Conservation (phyloP, 1,140 invertebrate species). For the Bombus fervidus region DNA sequence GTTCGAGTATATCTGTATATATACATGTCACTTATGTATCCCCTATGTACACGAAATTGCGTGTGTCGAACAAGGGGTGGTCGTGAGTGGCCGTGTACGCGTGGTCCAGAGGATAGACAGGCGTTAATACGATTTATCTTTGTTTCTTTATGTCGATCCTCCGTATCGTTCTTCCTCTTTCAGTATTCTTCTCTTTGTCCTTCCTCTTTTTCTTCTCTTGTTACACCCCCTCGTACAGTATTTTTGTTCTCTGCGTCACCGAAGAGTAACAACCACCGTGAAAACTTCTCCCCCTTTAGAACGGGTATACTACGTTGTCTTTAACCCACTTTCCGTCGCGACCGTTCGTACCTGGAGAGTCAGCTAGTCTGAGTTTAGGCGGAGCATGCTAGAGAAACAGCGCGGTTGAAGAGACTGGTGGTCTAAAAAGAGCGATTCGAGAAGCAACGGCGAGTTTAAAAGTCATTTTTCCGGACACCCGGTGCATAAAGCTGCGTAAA, state of each 20-base stretch:
- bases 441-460: neutral
- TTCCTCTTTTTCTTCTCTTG: neutral
- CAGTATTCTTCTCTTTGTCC: neutral
- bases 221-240: neutral
- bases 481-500: constrained; percentile 41
- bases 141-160: constrained; percentile 31
- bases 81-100: neutral
- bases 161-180: neutral
- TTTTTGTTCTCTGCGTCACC: constrained; percentile 43
- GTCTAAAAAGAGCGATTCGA: neutral
- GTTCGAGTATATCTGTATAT: neutral
- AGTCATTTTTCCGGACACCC: constrained; percentile 32
- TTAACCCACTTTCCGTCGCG: constrained; percentile 58
- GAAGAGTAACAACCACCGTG: neutral
- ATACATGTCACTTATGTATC: constrained; percentile 11
- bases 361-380: constrained; percentile 26
- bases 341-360: constrained; percentile 4
- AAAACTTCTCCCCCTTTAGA: neutral
- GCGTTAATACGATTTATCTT: constrained; percentile 51
- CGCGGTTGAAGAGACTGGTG: neutral
- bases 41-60: neutral
- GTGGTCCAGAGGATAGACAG: constrained; percentile 22
- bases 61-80: neutral
- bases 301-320: neutral
- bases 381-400: neutral